Evolutionary conservation across 2,797 vertebrate genomes (phyloP).

Genomic region (Halcyon chelicuti): DNA sequence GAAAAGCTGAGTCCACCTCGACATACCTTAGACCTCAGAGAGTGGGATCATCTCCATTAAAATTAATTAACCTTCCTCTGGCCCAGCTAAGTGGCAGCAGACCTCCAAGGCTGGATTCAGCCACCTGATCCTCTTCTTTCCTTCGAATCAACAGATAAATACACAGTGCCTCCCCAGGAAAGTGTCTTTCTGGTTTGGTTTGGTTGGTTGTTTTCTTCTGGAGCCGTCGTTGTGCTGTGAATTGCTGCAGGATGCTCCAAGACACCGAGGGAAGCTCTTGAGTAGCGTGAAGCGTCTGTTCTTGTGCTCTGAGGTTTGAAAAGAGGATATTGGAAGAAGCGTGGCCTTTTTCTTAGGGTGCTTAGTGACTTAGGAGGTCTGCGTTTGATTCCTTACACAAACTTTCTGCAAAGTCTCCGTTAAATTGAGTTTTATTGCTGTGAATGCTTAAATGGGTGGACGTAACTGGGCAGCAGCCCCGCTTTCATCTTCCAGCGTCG

Average conservation of each 20-base stretch:
- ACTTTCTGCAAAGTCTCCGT: neutral
- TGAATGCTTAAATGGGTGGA: neutral
- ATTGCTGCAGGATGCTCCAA: neutral
- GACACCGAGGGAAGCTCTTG: neutral
- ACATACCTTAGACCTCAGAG: neutral
- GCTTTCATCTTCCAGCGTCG: neutral
- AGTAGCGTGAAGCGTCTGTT: accelerated
- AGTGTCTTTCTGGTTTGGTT: neutral
- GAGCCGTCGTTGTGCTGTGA: neutral
- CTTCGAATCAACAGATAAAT: neutral
- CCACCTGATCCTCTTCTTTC: neutral
- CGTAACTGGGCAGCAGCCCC: neutral
- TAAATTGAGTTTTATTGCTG: neutral
- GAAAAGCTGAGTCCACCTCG: neutral
- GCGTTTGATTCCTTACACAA: neutral
- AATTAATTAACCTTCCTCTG: neutral
- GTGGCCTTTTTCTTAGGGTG: neutral
- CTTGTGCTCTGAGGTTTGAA: neutral
- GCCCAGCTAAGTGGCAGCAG: neutral
- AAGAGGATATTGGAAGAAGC: neutral
- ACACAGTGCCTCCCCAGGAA: neutral
- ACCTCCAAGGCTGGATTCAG: neutral
- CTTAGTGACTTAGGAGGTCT: neutral
- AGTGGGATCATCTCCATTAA: neutral
- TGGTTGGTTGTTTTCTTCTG: neutral